These are phyloP conservation scores for Amblyjoppa fuscipennis DNA, from an alignment of 2,888 invertebrate species.

Conservation along the genomic window DNA sequence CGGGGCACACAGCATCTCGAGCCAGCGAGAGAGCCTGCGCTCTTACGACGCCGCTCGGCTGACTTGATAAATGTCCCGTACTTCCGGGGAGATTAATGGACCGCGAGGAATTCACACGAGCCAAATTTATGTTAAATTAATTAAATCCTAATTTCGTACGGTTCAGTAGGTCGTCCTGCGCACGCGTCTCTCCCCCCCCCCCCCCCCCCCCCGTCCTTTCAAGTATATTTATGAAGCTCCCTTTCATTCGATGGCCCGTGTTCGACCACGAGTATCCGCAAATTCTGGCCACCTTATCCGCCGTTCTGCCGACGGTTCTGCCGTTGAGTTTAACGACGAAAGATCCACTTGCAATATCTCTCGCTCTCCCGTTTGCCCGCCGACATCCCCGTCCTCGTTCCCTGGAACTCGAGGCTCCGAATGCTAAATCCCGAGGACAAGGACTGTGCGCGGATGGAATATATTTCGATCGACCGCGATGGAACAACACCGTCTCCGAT, in stretches of 20 bases:
- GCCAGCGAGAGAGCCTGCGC: conserved; percentile 54
- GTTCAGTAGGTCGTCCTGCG: conserved; percentile 61
- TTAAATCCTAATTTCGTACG: conserved; percentile 70
- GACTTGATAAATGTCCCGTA: conserved; percentile 75
- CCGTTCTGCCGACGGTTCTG: conserved; percentile 58
- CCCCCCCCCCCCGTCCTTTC: conserved; percentile 4
- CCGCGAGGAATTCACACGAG: conserved; percentile 70
- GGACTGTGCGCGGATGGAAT: conserved; percentile 59
- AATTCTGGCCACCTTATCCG: conserved; percentile 69
- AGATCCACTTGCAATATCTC: conserved; percentile 62
- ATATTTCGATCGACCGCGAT: conserved; percentile 41
- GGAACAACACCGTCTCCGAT: conserved; percentile 42
- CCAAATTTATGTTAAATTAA: conserved; percentile 74
- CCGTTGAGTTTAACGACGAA: conserved; percentile 46
- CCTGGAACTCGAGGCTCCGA: not conserved
- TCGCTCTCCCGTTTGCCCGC: conserved; percentile 9
- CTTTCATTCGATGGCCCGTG: conserved; percentile 50
- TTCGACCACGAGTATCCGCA: conserved; percentile 45
- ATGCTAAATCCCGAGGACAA: conserved; percentile 42
- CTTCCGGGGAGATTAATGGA: conserved; percentile 74
- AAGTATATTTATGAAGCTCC: conserved; percentile 56
- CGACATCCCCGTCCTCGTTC: conserved; percentile 16
- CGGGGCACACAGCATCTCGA: conserved; percentile 53
- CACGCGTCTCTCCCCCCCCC: conserved; percentile 42
- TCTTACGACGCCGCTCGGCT: conserved; percentile 51